phyloP scores from a whole-genome alignment of 2,113 vertebrate genomes.

The Spea multiplicata region DNA sequence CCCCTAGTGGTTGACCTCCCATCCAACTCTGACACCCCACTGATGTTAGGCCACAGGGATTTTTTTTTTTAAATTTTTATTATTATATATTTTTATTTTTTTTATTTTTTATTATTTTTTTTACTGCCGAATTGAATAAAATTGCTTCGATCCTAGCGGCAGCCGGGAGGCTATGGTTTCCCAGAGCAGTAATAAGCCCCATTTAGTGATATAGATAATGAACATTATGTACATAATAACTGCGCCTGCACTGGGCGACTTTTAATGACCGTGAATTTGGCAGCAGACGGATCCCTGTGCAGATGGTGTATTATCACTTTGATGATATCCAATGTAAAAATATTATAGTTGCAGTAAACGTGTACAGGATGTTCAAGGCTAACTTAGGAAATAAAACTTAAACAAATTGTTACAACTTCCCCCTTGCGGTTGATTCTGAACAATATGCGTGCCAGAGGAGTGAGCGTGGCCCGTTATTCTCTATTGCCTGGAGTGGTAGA shows the following conservation, averaged over 20 bases:
- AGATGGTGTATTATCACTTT: constrained; percentile 1
- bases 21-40: too few relatives aligned
- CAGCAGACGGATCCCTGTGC: not conserved
- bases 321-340: not conserved
- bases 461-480: too few relatives aligned
- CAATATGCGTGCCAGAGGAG: too few relatives aligned
- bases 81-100: too few relatives aligned
- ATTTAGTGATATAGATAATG: not conserved
- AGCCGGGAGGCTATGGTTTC: not conserved
- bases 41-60: too few relatives aligned
- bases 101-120: not conserved
- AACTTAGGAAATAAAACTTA: not conserved
- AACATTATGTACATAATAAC: not conserved
- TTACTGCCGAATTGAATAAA: not conserved
- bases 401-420: not conserved
- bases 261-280: not conserved
- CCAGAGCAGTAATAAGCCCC: not conserved
- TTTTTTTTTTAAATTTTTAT: too few relatives aligned
- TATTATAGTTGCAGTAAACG: not conserved
- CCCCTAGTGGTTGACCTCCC: too few relatives aligned
- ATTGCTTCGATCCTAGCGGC: not conserved
- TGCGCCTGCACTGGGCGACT: not conserved
- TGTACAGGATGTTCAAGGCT: not conserved
- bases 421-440: too few relatives aligned
- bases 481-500: too few relatives aligned